Evolutionary conservation across 1,140 invertebrate species (phyloP).

Genomic region (Eueides isabella): DNA sequence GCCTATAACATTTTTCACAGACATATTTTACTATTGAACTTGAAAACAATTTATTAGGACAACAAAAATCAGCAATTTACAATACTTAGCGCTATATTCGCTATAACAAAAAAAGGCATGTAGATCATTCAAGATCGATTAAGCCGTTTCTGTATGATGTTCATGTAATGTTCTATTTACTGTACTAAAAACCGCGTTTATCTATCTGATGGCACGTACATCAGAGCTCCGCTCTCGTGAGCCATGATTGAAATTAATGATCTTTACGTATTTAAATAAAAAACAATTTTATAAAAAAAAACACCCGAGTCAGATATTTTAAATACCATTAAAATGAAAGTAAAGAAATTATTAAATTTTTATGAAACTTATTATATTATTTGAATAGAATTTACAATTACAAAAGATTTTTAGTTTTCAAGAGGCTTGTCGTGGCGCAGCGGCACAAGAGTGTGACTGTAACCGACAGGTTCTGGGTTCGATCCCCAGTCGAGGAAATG

Average conservation of each 20-base stretch:
- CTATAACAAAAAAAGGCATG: background rate
- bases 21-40: no score
- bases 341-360: no score
- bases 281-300: background rate
- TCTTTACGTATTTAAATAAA: background rate
- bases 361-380: no score
- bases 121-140: background rate
- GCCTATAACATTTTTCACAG: no score
- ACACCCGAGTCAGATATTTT: no score
- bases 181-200: slow-evolving; percentile 18
- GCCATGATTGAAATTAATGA: slow-evolving; percentile 29
- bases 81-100: slow-evolving; percentile 6
- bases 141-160: slow-evolving; percentile 7
- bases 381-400: no score
- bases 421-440: no score
- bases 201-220: slow-evolving; percentile 21
- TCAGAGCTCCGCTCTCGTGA: slow-evolving; percentile 28
- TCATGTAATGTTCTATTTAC: slow-evolving; percentile 26
- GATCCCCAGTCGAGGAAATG: no score
- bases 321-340: no score
- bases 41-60: background rate
- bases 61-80: background rate
- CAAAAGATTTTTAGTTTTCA: no score
- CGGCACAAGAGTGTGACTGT: no score
- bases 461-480: no score